A percentile compares a stretch with the other conserved stretches of the same genome.
Evolutionary conservation across 2,113 vertebrate species (phyloP).

Genomic region (Narcine bancroftii): DNA sequence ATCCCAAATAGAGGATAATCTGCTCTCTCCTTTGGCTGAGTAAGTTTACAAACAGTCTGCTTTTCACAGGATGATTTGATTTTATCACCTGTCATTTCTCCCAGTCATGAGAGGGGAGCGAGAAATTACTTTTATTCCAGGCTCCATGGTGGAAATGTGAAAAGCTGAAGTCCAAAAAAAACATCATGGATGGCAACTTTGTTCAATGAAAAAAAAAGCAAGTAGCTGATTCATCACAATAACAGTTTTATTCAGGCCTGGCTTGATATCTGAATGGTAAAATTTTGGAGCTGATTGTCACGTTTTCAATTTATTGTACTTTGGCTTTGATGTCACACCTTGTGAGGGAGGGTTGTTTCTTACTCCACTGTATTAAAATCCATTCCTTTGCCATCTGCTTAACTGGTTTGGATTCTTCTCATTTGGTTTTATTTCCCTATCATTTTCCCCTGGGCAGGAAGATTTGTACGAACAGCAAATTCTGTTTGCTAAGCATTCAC

Average conservation of each 20-base stretch:
- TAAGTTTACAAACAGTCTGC: not conserved
- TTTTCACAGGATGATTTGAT: not conserved
- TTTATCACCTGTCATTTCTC: not conserved
- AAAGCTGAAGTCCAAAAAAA: not conserved
- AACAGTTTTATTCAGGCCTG: not conserved
- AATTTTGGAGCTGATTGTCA: not conserved
- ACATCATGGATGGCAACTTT: not conserved
- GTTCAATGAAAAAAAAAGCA: not conserved
- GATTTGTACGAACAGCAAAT: slow-evolving; percentile 5
- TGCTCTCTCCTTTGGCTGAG: not conserved
- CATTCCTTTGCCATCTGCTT: slow-evolving; percentile 8
- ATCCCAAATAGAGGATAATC: not conserved
- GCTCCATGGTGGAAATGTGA: not conserved
- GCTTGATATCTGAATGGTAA: not conserved
- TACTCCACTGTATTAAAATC: not conserved
- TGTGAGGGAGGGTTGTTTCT: not conserved
- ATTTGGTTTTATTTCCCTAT: not conserved
- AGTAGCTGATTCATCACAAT: not conserved
- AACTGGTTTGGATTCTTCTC: not conserved
- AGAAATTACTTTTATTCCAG: not conserved
- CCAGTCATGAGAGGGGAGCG: not conserved
- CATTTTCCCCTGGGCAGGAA: not conserved
- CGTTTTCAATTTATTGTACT: not conserved
- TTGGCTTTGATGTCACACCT: not conserved
- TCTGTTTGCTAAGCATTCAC: not conserved